Evolutionary conservation across 2,797 vertebrate genomes (phyloP).

Genomic region (Cossypha polioptera): DNA sequence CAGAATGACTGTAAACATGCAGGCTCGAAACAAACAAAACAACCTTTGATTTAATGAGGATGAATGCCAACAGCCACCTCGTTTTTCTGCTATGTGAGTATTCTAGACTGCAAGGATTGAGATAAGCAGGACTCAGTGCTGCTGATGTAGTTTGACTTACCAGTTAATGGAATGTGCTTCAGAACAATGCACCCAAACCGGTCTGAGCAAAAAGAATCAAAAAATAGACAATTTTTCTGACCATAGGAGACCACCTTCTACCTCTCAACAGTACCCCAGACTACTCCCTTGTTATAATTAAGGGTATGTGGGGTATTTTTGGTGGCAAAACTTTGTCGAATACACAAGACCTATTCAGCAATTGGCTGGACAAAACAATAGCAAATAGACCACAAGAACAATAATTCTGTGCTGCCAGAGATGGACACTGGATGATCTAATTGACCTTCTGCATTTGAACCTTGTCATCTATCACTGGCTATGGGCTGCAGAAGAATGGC

Average conservation of each 20-base stretch:
- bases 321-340: background rate
- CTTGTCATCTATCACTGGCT: slow-evolving; percentile 27
- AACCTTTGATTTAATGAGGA: background rate
- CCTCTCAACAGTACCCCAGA: background rate
- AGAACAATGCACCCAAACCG: background rate
- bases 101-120: background rate
- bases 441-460: background rate
- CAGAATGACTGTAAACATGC: background rate
- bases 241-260: background rate
- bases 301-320: background rate
- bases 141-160: background rate
- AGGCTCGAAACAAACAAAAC: background rate
- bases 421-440: slow-evolving; percentile 5
- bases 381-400: slow-evolving; percentile 15
- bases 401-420: slow-evolving; percentile 13
- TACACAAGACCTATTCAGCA: background rate
- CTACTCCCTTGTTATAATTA: slow-evolving; percentile 1
- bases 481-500: slow-evolving; percentile 22
- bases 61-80: background rate
- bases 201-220: background rate
- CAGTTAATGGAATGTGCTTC: background rate
- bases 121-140: background rate
- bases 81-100: background rate
- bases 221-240: background rate
- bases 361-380: slow-evolving; percentile 13